phyloP scores from a whole-genome alignment of 2,113 vertebrate genomes.

The Halcyon malimbica region DNA sequence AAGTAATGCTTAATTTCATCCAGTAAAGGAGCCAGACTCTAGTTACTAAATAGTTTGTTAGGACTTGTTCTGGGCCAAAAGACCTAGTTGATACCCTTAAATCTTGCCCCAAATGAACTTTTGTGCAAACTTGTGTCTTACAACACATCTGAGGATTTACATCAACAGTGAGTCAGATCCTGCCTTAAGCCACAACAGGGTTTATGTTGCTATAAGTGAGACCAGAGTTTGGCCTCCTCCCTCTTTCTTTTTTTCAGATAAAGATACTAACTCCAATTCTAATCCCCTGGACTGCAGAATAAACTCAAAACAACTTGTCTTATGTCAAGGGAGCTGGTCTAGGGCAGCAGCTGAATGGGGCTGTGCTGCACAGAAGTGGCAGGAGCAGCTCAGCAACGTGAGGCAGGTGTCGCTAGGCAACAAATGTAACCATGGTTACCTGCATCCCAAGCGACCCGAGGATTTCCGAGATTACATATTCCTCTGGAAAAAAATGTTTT shows the following conservation, averaged over 20 bases:
- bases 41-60: neutral
- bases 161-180: neutral
- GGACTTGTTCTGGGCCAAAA: neutral
- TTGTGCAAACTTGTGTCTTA: neutral
- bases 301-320: neutral
- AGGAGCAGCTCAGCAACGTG: neutral
- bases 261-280: neutral
- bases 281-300: neutral
- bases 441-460: neutral
- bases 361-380: neutral
- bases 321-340: neutral
- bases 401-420: conserved; percentile 7
- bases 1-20: neutral
- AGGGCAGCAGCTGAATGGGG: neutral
- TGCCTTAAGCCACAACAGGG: neutral
- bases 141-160: neutral
- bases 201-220: neutral
- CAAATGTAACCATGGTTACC: conserved; percentile 21
- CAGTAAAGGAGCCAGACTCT: neutral
- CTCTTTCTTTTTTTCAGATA: neutral
- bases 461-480: neutral
- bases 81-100: neutral
- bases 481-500: neutral
- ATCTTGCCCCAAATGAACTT: neutral
- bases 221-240: neutral